A percentile compares a stretch with the other conserved stretches of the same genome.
These are phyloP conservation scores for Pseudococcus viburni DNA, from an alignment of 2,888 invertebrate genomes.

Conservation along the genomic window DNA sequence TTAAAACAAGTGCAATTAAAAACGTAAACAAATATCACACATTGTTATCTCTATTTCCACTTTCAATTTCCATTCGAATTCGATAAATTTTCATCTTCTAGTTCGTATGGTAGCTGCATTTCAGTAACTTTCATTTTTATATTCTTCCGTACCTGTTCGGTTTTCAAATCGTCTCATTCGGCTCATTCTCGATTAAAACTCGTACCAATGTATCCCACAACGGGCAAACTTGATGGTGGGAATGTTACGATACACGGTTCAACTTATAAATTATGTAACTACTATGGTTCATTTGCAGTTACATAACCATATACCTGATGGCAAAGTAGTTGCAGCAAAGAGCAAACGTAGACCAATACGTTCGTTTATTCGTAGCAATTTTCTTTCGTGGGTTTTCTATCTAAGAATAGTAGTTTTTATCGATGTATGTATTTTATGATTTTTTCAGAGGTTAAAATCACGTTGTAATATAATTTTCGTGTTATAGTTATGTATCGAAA, in stretches of 20 bases:
- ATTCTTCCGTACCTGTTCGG: neutral
- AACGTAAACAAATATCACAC: neutral
- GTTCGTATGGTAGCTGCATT: neutral
- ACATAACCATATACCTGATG: constrained; percentile 41
- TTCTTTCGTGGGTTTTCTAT: neutral
- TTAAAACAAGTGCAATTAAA: neutral
- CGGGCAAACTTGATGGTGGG: constrained; percentile 33
- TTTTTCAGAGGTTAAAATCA: neutral
- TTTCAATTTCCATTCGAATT: neutral
- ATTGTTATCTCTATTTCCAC: neutral
- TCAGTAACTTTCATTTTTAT: constrained; percentile 34
- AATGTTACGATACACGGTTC: constrained; percentile 43
- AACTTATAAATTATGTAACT: constrained; percentile 51
- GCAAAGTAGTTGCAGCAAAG: constrained; percentile 32
- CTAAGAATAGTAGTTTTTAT: neutral
- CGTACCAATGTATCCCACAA: constrained; percentile 46
- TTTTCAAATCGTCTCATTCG: constrained; percentile 44
- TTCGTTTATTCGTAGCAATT: constrained; percentile 1
- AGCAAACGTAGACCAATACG: neutral
- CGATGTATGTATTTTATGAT: neutral
- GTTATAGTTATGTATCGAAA: constrained; percentile 18
- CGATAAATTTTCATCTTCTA: neutral
- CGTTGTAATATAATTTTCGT: neutral
- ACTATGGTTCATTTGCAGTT: constrained; percentile 52
- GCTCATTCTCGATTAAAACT: constrained; percentile 38